Base-by-base conservation (phyloP, 2,113 vertebrate genomes). In the Sialia sialis region DNA sequence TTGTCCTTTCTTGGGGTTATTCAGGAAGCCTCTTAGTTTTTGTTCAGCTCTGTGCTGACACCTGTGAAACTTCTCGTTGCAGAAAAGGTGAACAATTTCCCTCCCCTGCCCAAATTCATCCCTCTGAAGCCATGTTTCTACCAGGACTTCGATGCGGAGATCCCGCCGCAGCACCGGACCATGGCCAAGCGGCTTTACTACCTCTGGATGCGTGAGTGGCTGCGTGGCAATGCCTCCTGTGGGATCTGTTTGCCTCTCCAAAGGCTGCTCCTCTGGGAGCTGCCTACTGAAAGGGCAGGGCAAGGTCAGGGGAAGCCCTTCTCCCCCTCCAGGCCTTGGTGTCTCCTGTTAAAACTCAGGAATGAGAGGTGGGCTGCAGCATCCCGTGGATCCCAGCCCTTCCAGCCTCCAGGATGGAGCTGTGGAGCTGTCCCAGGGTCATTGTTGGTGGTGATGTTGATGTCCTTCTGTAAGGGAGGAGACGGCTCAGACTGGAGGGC, bases 121-220 rank as follows among this genome's bases (percentile, higher is more conserved):
- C 99, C 99, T 0, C 94, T 99, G 89, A 99, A 99, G 98, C 99
- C 99, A 3, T 99, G 99, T 94, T 99, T 99, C 98, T 99, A 99
- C 94, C 99, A 99, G 97, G 99, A 99, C 97, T 99, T 99, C 16
- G 99, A 99, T 2, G 99, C 99, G 5, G 98, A 98, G 89, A 99
- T 99, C 77, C 99, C 99, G 0, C 99, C 99, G 2, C 98, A 99
- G 96, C 99, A 99, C 90, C 98, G 98, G 60, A 98, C 95, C 96
- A 98, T 98, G 98, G 98, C 98, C 98, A 99, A 99, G 95, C 99
- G 99, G 84, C 98, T 99, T 85, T 99, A 99, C 97, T 98, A 99
- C 97, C 98, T 99, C 96, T 99, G 99, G 99, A 99, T 99, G 96
- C 21, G 99, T 99, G 97, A 99, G 99, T 99, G 41, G 4, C 51